Conservation (phyloP, 1,140 invertebrate species). For the Campoletis sonorensis region DNA sequence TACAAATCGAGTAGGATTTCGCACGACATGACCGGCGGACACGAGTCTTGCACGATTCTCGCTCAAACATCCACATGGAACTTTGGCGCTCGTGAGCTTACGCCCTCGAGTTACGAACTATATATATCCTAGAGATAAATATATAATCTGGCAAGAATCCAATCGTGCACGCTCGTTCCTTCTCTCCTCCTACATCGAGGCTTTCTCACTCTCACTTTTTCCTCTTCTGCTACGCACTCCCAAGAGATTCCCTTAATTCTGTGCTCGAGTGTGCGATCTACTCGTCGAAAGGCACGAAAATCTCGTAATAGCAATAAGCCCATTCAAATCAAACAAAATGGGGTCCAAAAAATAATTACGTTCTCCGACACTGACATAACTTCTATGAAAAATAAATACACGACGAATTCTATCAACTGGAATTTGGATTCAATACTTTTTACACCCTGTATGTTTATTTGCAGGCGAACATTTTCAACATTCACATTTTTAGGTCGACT, state of each 20-base stretch:
- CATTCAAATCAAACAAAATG: too few species aligned
- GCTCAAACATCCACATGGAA: not conserved
- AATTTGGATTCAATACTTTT: too few species aligned
- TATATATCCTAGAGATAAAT: slow-evolving; percentile 76
- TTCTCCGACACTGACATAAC: too few species aligned
- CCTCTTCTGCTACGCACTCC: not conserved
- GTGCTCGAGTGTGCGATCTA: not conserved
- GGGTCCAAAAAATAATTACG: too few species aligned
- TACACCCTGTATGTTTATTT: too few species aligned
- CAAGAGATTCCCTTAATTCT: not conserved
- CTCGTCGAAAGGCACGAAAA: not conserved
- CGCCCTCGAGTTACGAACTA: slow-evolving; percentile 51
- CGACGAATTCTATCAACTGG: too few species aligned
- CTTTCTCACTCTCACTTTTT: not conserved
- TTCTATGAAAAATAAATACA: too few species aligned
- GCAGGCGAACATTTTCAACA: too few species aligned
- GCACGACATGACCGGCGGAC: not conserved
- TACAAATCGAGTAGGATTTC: not conserved
- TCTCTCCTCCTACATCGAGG: slow-evolving; percentile 38
- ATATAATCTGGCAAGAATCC: slow-evolving; percentile 71
- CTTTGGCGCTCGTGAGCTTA: slow-evolving; percentile 10
- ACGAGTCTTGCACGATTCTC: not conserved
- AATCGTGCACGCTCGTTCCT: slow-evolving; percentile 64
- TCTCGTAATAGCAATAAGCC: slow-evolving; percentile 28
- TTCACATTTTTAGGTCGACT: too few species aligned